These are phyloP conservation scores for Bombus pyrosoma DNA, from an alignment of 1,140 invertebrate species.

Conservation along the genomic window DNA sequence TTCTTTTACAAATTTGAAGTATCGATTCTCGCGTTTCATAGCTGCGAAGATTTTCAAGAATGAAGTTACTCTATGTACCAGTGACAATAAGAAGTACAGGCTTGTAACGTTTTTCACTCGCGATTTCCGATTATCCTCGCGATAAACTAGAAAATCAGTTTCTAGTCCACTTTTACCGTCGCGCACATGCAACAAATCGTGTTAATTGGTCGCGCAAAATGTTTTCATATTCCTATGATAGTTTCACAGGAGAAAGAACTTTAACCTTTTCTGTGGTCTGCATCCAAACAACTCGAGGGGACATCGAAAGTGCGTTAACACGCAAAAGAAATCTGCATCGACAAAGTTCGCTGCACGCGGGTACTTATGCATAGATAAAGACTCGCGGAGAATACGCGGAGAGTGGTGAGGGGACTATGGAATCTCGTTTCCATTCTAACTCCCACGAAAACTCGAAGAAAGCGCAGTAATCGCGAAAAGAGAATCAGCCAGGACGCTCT, in stretches of 20 bases:
- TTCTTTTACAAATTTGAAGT: not conserved
- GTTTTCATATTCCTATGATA: too few relatives aligned
- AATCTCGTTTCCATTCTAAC: not conserved
- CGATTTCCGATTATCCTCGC: too few relatives aligned
- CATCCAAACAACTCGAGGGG: constrained; percentile 25
- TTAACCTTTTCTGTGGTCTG: not conserved
- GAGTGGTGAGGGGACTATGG: too few relatives aligned
- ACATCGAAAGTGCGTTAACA: constrained; percentile 65
- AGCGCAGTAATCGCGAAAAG: constrained; percentile 5
- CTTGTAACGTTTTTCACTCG: too few relatives aligned
- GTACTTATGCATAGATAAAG: constrained; percentile 9
- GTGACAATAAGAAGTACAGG: too few relatives aligned
- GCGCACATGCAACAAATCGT: too few relatives aligned
- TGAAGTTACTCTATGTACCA: too few relatives aligned
- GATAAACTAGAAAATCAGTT: too few relatives aligned
- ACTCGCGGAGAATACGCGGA: not conserved
- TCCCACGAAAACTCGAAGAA: constrained; percentile 23
- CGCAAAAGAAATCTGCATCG: constrained; percentile 61
- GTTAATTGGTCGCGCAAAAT: too few relatives aligned
- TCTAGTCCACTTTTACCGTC: too few relatives aligned
- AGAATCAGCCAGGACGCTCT: not conserved
- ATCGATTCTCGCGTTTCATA: not conserved
- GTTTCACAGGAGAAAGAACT: not conserved
- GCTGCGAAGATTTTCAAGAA: not conserved
- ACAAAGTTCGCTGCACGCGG: constrained; percentile 38